phyloP scores from a whole-genome alignment of 2,113 vertebrate species.

The Indicator indicator region DNA sequence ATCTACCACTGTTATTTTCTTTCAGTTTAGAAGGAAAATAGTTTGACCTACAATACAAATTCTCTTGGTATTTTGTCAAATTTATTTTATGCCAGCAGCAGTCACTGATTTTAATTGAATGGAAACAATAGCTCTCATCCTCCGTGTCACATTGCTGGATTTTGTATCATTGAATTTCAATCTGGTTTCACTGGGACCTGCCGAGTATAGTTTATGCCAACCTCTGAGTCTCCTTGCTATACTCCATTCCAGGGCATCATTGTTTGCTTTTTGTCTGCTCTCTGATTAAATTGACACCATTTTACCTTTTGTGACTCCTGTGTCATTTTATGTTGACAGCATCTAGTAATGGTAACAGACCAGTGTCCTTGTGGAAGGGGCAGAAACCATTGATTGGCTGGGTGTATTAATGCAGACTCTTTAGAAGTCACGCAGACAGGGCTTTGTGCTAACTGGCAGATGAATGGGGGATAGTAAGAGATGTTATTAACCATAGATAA shows the following conservation, averaged over 20 bases:
- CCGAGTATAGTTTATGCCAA: slow-evolving; percentile 50
- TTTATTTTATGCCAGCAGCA: slow-evolving; percentile 63
- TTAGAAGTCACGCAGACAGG: slow-evolving; percentile 73
- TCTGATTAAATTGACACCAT: slow-evolving; percentile 83
- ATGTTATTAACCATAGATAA: slow-evolving; percentile 81
- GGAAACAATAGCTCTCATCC: slow-evolving; percentile 58
- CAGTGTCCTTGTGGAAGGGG: slow-evolving; percentile 79
- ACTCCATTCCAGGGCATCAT: slow-evolving; percentile 58
- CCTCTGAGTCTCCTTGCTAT: slow-evolving; percentile 76
- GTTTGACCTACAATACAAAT: slow-evolving; percentile 57
- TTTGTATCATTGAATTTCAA: slow-evolving; percentile 72
- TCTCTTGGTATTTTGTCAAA: slow-evolving; percentile 65
- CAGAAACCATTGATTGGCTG: slow-evolving; percentile 80
- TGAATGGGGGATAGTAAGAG: slow-evolving; percentile 73
- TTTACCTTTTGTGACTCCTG: slow-evolving; percentile 77
- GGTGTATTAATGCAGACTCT: slow-evolving; percentile 78
- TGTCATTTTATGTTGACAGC: slow-evolving; percentile 84
- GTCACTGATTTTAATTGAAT: slow-evolving; percentile 76
- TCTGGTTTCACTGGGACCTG: slow-evolving; percentile 73
- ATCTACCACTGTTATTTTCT: slow-evolving; percentile 37
- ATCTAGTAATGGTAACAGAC: slow-evolving; percentile 72
- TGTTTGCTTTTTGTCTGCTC: slow-evolving; percentile 79
- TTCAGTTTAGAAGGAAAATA: slow-evolving; percentile 39
- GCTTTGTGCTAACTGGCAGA: slow-evolving; percentile 80
- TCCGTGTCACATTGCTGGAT: slow-evolving; percentile 68